Evolutionary conservation across 2,888 invertebrate species (phyloP).

Genomic region (Antheraea assamensis): DNA sequence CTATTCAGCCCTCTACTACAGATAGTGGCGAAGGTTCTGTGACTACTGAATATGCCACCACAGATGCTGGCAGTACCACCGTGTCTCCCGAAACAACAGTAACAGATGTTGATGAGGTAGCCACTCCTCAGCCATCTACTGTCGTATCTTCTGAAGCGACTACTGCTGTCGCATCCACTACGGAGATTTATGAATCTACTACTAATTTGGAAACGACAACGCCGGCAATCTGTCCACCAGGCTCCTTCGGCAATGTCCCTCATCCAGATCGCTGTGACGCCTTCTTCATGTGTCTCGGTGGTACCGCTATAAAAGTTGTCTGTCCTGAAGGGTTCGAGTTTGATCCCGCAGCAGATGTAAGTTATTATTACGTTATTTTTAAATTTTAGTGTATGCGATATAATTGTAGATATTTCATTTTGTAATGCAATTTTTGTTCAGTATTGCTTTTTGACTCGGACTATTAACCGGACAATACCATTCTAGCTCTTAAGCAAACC

Average conservation of each 20-base stretch:
- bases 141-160: neutral
- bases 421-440: slow-evolving; percentile 1
- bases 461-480: no score
- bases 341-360: slow-evolving; percentile 35
- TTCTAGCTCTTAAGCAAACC: no score
- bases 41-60: neutral
- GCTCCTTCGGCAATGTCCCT: slow-evolving; percentile 43
- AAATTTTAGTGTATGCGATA: neutral
- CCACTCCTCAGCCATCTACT: neutral
- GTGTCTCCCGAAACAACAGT: neutral
- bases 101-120: neutral
- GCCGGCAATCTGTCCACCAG: slow-evolving; percentile 37
- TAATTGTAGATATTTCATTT: no score
- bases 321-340: slow-evolving; percentile 50
- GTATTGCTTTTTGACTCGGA: no score
- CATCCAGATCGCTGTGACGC: slow-evolving; percentile 48
- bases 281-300: slow-evolving; percentile 50
- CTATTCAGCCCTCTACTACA: slow-evolving; percentile 4
- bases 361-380: neutral
- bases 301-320: slow-evolving; percentile 37
- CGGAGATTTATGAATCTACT: slow-evolving; percentile 17
- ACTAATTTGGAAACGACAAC: slow-evolving; percentile 15
- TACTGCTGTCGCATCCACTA: slow-evolving; percentile 19
- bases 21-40: neutral
- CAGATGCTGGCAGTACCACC: neutral